These are phyloP conservation scores for Drosophila virilis DNA, from an alignment of 1,140 invertebrate species.

Conservation along the genomic window DNA sequence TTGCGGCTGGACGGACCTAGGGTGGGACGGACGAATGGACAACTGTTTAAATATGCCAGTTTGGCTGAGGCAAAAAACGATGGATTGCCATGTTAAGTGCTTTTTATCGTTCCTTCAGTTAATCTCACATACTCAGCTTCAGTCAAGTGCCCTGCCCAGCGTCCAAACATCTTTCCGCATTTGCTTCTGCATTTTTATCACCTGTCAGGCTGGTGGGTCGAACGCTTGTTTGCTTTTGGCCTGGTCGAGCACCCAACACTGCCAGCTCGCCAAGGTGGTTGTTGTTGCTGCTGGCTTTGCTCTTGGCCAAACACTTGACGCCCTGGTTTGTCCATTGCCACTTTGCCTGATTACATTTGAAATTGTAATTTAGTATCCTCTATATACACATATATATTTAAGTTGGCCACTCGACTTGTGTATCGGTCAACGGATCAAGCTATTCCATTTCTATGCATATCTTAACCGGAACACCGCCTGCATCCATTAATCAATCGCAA, in stretches of 20 bases:
- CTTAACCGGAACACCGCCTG: slow-evolving; percentile 11
- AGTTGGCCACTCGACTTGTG: slow-evolving; percentile 48
- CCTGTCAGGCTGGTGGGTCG: slow-evolving; percentile 60
- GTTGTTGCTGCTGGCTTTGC: slow-evolving; percentile 7
- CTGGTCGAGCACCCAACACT: slow-evolving; percentile 37
- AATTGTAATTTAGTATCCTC: slow-evolving; percentile 82
- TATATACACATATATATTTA: slow-evolving; percentile 43
- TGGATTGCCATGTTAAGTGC: slow-evolving; percentile 81
- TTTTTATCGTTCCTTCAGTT: slow-evolving; percentile 76
- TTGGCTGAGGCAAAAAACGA: slow-evolving; percentile 54
- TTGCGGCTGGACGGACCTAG: not conserved
- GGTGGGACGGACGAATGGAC: not conserved
- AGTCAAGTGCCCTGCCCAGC: slow-evolving; percentile 19
- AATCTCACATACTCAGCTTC: slow-evolving; percentile 66
- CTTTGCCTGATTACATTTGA: slow-evolving; percentile 84
- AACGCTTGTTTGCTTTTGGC: slow-evolving; percentile 58
- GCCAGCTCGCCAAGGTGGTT: slow-evolving; percentile 13
- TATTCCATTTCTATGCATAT: slow-evolving; percentile 59
- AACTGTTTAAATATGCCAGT: slow-evolving; percentile 67
- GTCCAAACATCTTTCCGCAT: not conserved
- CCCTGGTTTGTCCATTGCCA: slow-evolving; percentile 73
- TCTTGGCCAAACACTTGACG: slow-evolving; percentile 46
- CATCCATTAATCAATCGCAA: slow-evolving; percentile 62
- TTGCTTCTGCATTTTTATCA: slow-evolving; percentile 73
- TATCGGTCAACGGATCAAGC: slow-evolving; percentile 76